Percentiles rank a stretch among this genome's conserved stretches.
phyloP scores from a whole-genome alignment of 1,140 invertebrate species.

The Solen grandis region DNA sequence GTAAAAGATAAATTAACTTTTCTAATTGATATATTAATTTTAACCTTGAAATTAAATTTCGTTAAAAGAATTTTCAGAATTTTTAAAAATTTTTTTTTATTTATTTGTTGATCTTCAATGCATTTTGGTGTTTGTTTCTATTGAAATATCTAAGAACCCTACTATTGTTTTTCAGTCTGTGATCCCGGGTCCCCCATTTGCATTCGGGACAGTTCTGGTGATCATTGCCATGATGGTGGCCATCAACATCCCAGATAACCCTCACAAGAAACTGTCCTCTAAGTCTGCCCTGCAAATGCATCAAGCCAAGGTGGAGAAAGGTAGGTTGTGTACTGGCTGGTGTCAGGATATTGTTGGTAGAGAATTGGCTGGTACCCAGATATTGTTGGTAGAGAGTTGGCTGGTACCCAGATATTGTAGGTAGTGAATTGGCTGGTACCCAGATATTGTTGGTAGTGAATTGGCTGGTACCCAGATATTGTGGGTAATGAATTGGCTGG shows the following conservation, averaged over 20 bases:
- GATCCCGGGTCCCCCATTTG: constrained; percentile 99
- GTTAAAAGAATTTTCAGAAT: too few relatives aligned
- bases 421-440: neutral
- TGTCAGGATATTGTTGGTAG: neutral
- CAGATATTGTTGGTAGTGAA: neutral
- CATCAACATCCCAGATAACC: constrained; percentile 91
- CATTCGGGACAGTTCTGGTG: constrained; percentile 98
- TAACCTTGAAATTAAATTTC: too few relatives aligned
- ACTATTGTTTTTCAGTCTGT: constrained; percentile 83
- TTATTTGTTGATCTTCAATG: too few relatives aligned
- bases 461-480: neutral
- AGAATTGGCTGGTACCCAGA: neutral
- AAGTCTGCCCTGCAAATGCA: constrained; percentile 40
- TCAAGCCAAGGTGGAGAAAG: constrained; percentile 23
- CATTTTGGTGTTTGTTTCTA: too few relatives aligned
- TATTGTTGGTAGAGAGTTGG: neutral
- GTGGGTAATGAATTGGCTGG: neutral
- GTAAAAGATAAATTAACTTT: too few relatives aligned
- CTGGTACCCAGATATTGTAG: neutral
- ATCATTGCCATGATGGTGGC: constrained; percentile 96
- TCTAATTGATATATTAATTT: too few relatives aligned
- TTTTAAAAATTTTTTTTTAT: too few relatives aligned
- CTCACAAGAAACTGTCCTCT: constrained; percentile 61
- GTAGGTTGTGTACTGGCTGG: neutral
- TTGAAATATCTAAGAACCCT: too few relatives aligned